Percentiles rank a stretch among this genome's conserved stretches.
Evolutionary conservation across 2,113 vertebrate species (phyloP).

Genomic region (Peromyscus maniculatus): DNA sequence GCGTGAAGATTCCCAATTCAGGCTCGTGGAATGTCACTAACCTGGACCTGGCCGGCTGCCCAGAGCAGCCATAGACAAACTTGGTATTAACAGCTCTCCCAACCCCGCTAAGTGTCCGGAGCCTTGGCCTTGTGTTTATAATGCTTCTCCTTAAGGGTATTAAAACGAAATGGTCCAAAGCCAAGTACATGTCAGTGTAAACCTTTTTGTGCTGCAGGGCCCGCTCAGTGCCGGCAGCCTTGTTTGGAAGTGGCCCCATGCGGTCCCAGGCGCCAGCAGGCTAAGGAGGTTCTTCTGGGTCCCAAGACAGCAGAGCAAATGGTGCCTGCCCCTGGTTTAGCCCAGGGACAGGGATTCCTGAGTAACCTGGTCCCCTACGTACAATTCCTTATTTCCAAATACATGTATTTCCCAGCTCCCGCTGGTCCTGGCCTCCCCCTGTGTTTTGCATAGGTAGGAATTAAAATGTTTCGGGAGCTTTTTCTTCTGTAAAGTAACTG

Average conservation of each 20-base stretch:
- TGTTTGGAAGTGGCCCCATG: conserved; percentile 89
- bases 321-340: not conserved
- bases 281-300: not conserved
- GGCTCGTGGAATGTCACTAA: conserved; percentile 71
- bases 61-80: conserved; percentile 77
- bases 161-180: conserved; percentile 78
- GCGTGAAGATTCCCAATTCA: conserved; percentile 60
- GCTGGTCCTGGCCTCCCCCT: not conserved
- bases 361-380: not conserved
- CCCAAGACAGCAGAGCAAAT: rapidly evolving
- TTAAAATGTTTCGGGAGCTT: not conserved
- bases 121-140: conserved; percentile 84
- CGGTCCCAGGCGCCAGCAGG: not conserved
- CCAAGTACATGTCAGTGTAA: conserved; percentile 84
- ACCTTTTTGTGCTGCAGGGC: conserved; percentile 80
- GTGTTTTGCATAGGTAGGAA: not conserved
- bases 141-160: conserved; percentile 84
- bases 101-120: conserved; percentile 73
- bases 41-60: conserved; percentile 63
- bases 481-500: not conserved
- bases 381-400: not conserved
- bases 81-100: conserved; percentile 75
- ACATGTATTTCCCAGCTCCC: rapidly evolving
- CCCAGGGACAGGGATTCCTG: not conserved
- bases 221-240: conserved; percentile 83